Conservation (phyloP, 1,140 invertebrate genomes). For the Ectropis grisescens region DNA sequence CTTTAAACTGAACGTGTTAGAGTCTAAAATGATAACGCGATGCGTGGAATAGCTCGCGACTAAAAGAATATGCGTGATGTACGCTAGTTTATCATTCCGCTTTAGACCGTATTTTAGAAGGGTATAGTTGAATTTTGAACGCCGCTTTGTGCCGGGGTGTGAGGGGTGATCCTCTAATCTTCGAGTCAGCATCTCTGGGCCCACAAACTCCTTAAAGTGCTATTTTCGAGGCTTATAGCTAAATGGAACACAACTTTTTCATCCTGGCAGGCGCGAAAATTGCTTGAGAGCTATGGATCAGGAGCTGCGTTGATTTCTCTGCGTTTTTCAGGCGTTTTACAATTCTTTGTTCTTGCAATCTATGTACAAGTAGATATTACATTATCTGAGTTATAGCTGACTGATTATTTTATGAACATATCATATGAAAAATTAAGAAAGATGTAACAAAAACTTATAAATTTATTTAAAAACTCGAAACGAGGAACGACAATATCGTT, state of each 20-base stretch:
- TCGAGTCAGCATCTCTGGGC: conserved; percentile 38
- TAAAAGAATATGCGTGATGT: conserved; percentile 27
- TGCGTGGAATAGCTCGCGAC: conserved; percentile 27
- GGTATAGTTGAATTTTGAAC: conserved; percentile 11
- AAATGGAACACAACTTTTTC: conserved; percentile 51
- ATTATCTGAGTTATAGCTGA: no score
- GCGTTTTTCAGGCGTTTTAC: no score
- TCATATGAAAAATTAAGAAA: no score
- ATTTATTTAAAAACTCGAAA: no score
- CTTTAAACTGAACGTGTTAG: conserved; percentile 11
- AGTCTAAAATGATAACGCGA: conserved; percentile 19
- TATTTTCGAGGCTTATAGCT: conserved; percentile 39
- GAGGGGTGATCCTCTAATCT: conserved; percentile 31
- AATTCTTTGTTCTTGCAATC: no score
- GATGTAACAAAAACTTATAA: no score
- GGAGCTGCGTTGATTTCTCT: no score
- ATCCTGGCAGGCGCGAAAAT: conserved; percentile 32
- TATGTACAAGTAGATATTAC: no score
- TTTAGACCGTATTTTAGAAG: conserved; percentile 7
- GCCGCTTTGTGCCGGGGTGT: not conserved
- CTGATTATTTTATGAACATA: no score
- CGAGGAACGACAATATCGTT: no score
- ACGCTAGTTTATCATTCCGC: no score
- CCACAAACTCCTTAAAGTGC: conserved; percentile 44
- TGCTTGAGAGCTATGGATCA: conserved; percentile 23